Conservation (phyloP, 2,888 invertebrate species). For the Ectemnius lituratus region DNA sequence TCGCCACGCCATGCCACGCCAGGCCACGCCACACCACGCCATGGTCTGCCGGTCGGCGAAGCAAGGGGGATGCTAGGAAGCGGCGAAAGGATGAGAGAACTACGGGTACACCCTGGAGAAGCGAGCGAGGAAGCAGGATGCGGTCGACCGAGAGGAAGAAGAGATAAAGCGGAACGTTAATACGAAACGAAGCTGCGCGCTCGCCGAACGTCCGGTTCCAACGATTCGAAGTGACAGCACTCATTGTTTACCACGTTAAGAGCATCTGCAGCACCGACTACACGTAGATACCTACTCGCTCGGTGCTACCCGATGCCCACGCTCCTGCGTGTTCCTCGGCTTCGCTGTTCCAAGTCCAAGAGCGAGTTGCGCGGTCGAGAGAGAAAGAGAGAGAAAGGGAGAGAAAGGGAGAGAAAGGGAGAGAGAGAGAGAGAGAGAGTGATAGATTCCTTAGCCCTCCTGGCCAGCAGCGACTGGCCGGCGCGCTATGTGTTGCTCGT, state of each 20-base stretch:
- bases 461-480: neutral
- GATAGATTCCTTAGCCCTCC: neutral
- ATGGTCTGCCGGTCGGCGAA: too few species aligned
- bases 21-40: neutral
- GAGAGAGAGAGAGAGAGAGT: neutral
- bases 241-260: conserved; percentile 52
- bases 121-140: conserved; percentile 1
- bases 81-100: neutral
- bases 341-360: neutral
- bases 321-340: conserved; percentile 10
- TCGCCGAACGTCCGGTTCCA: conserved; percentile 22
- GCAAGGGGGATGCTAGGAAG: neutral
- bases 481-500: neutral
- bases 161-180: conserved; percentile 34
- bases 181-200: conserved; percentile 19
- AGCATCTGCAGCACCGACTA: conserved; percentile 35
- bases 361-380: neutral
- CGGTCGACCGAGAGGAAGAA: conserved; percentile 6
- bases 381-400: neutral
- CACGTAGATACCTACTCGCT: conserved; percentile 1
- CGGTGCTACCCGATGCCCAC: neutral
- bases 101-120: neutral
- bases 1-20: conserved; percentile 1
- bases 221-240: conserved; percentile 52
- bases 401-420: neutral